Percentiles rank a stretch among this genome's conserved stretches.
Evolutionary conservation across 2,797 vertebrate species (phyloP).

Genomic region (Chelonia mydas): DNA sequence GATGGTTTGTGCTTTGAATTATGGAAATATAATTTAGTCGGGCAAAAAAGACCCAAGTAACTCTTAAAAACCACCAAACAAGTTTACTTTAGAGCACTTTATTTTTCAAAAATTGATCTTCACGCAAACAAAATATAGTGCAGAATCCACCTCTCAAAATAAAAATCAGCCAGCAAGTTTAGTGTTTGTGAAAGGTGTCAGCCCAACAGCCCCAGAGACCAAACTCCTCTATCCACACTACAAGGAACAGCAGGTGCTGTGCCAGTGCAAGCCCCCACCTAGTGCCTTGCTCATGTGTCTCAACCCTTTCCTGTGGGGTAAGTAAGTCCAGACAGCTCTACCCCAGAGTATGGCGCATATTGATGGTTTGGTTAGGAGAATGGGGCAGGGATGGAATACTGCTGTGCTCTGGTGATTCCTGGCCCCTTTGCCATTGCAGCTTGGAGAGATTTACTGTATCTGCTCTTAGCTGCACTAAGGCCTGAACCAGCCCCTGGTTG

Average conservation of each 20-base stretch:
- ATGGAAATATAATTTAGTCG: conserved; percentile 4
- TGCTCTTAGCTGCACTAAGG: not conserved
- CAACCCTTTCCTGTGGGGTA: not conserved
- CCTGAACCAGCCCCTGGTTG: not conserved
- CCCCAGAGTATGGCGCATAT: not conserved
- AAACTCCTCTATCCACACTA: not conserved
- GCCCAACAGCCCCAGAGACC: not conserved
- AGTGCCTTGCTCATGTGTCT: not conserved
- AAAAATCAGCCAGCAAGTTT: not conserved
- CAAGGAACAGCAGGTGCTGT: not conserved
- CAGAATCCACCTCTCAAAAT: not conserved
- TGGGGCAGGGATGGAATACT: fast-evolving
- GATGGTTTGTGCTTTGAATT: not conserved
- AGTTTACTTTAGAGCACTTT: not conserved
- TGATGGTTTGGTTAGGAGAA: not conserved
- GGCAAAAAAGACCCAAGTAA: not conserved
- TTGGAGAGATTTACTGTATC: not conserved
- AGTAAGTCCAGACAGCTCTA: not conserved
- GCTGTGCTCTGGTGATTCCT: not conserved
- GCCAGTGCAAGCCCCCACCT: not conserved
- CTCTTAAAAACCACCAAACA: not conserved
- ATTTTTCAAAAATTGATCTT: not conserved
- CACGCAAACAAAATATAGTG: not conserved
- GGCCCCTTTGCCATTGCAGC: not conserved
- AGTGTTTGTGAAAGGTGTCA: not conserved